Evolutionary conservation across 2,888 invertebrate genomes (phyloP), one percentile per base, ranked within the genome.

Genomic region (Lasioglossum vierecki): DNA sequence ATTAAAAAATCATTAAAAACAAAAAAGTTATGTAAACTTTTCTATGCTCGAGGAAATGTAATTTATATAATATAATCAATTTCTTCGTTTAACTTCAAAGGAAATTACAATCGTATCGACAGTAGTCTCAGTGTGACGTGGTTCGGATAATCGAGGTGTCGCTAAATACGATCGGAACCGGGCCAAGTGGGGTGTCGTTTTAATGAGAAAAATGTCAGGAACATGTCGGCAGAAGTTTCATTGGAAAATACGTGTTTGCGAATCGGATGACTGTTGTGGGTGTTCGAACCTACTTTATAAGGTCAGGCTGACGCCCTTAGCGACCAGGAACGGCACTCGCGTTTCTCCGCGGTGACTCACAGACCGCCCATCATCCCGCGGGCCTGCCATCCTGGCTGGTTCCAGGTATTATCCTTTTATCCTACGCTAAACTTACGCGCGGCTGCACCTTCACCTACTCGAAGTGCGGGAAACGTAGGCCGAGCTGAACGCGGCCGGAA

Each of bases 271-370:
- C 53, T 3, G n/a, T n/a, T n/a, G 53, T 9, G n/a, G 53, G 53
- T n/a, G 53, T 53, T 3, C 53, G 53, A n/a, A 9, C 22, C 53
- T 53, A 57, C 57, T 57, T 57, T 57, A 57, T 57, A 57, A 57
- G 57, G 57, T 57, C 57, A 57, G 57, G 57, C 57, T 30, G 63
- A 15, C 30, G 63, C 63, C 63, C 63, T 63, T 63, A 63, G 15
- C 63, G 30, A 30, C 6, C 13, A 11, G 26, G 15, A 26, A 30
- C 63, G 26, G 63, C 63, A 63, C 63, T 66, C 72, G 81, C 86
- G 88, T 86, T 86, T 84, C 86, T 88, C 60, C 44, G 35, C 82
- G 90, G 74, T 90, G 89, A 90, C 76, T 90, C 90, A 89, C 79
- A 39, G 83, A 15, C 63, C 76, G 78, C 35, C 76, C 81, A 80